Conservation (phyloP, 2,888 invertebrate species). For the Strigamia crassipes region DNA sequence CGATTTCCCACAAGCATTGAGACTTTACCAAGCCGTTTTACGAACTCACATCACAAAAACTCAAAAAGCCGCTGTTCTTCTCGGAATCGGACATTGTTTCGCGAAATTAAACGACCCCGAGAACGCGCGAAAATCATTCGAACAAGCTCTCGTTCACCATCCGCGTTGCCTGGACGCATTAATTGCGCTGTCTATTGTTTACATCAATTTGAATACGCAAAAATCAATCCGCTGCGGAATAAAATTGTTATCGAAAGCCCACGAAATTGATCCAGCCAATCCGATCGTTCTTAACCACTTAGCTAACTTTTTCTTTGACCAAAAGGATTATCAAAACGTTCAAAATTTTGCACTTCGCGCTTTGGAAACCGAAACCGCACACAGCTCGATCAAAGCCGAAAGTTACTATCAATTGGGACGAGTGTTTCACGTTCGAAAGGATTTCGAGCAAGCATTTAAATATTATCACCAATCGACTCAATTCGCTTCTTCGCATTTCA, state of each 20-base stretch:
- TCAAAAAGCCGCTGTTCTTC: slow-evolving; percentile 91
- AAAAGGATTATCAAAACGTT: slow-evolving; percentile 92
- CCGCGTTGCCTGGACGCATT: slow-evolving; percentile 93
- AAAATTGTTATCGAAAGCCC: slow-evolving; percentile 93
- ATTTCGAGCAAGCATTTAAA: slow-evolving; percentile 97
- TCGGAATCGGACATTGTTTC: slow-evolving; percentile 99
- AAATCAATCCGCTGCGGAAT: slow-evolving; percentile 93
- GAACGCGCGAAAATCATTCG: slow-evolving; percentile 94
- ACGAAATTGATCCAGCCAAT: slow-evolving; percentile 94
- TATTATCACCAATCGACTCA: slow-evolving; percentile 99
- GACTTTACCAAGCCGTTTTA: slow-evolving; percentile 96
- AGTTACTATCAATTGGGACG: slow-evolving; percentile 97
- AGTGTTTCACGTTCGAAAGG: slow-evolving; percentile 92
- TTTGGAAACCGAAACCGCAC: slow-evolving; percentile 97
- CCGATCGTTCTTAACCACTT: slow-evolving; percentile 99
- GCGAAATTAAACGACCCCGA: slow-evolving; percentile 93
- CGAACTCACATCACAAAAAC: slow-evolving; percentile 95
- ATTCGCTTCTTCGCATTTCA: slow-evolving; percentile 92
- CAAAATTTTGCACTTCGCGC: slow-evolving; percentile 96
- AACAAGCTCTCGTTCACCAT: slow-evolving; percentile 90
- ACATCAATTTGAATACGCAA: slow-evolving; percentile 87
- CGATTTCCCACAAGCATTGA: slow-evolving; percentile 86
- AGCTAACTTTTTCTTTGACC: slow-evolving; percentile 99
- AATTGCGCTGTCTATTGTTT: slow-evolving; percentile 92
- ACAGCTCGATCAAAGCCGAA: slow-evolving; percentile 98